Conservation (phyloP, 2,113 vertebrate genomes). For the Heliornis fulica region DNA sequence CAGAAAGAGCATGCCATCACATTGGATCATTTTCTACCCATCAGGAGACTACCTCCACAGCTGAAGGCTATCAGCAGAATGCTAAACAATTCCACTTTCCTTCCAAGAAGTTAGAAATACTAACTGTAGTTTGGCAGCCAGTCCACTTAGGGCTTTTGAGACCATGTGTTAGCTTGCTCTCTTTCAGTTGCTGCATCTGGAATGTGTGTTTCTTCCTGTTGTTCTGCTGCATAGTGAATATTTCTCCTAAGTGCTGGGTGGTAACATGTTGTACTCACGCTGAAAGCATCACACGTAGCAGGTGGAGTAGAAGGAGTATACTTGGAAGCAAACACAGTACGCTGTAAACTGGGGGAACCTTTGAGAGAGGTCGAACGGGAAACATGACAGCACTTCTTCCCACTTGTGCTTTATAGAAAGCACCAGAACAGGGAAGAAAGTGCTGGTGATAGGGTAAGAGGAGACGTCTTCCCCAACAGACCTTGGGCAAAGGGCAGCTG, state of each 20-base stretch:
- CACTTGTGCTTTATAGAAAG: background rate
- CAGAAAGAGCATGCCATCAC: accelerated
- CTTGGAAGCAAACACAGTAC: background rate
- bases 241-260: background rate
- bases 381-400: background rate
- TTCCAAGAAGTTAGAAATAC: background rate
- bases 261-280: background rate
- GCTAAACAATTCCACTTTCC: background rate
- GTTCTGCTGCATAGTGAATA: background rate
- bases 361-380: background rate
- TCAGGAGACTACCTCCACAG: background rate
- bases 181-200: background rate
- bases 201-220: background rate
- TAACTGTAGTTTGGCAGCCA: background rate
- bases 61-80: background rate
- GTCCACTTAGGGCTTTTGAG: background rate
- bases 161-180: background rate
- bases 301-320: background rate
- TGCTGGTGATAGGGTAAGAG: background rate
- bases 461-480: background rate
- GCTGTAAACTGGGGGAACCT: background rate
- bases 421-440: background rate
- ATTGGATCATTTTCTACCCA: background rate
- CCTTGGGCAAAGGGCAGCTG: background rate
- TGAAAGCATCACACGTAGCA: background rate